Evolutionary conservation across 2,113 vertebrate genomes (phyloP).

Genomic region (Thryonomys swinderianus): DNA sequence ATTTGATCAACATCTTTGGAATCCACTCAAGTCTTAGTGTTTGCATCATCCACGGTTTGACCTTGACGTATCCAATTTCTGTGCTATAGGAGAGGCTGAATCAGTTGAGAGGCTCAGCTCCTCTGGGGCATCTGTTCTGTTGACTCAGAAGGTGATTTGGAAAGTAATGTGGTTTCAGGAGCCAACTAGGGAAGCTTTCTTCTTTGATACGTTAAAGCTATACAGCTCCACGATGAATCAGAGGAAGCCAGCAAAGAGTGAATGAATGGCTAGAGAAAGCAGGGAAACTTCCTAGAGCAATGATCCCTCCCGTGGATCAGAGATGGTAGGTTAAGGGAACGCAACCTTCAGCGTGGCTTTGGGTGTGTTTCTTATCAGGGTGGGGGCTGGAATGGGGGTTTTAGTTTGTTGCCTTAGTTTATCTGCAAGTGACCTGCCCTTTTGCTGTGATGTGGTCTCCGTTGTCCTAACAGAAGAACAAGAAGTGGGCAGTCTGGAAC

Average conservation of each 20-base stretch:
- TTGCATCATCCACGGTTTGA: not conserved
- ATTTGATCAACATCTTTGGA: not conserved
- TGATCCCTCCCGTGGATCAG: not conserved
- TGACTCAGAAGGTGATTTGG: not conserved
- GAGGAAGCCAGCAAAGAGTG: not conserved
- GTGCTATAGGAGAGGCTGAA: not conserved
- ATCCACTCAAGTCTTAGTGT: not conserved
- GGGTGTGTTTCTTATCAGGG: not conserved
- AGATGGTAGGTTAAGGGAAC: not conserved
- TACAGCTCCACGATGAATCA: not conserved
- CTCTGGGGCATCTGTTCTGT: not conserved
- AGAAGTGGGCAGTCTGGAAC: not conserved
- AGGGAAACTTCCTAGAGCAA: not conserved
- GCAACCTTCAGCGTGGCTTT: not conserved
- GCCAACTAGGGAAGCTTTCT: not conserved
- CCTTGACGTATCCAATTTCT: not conserved
- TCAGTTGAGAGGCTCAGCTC: not conserved
- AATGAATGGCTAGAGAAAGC: conserved; percentile 25
- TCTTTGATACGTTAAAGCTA: not conserved
- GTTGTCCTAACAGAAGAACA: not conserved
- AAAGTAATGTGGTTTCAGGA: not conserved
- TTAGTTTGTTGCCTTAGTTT: conserved; percentile 7
- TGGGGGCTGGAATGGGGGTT: not conserved
- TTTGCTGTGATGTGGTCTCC: not conserved
- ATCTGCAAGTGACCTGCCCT: not conserved